Evolutionary conservation across 1,140 invertebrate genomes (phyloP).

Genomic region (Caenorhabditis latens): DNA sequence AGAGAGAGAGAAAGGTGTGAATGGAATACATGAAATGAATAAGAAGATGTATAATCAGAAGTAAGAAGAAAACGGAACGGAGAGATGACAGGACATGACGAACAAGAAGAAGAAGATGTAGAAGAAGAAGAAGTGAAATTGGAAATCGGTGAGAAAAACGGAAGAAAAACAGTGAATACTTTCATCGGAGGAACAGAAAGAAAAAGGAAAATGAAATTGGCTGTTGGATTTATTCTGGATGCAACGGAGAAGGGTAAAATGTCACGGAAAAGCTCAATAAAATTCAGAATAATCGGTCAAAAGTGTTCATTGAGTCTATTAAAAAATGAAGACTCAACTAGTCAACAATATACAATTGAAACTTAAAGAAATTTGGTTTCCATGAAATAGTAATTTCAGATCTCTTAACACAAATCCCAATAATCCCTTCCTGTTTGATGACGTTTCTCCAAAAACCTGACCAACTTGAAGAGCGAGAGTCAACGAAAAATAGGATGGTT

Average conservation of each 20-base stretch:
- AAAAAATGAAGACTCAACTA: too few species aligned
- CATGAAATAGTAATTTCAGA: too few species aligned
- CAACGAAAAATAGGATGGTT: constrained; percentile 15
- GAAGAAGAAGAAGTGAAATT: constrained; percentile 15
- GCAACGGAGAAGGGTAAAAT: too few species aligned
- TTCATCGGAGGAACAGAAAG: too few species aligned
- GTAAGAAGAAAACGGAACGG: constrained; percentile 9
- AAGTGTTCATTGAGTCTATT: too few species aligned
- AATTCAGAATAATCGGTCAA: too few species aligned
- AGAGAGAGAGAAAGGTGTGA: not conserved
- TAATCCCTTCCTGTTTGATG: not conserved
- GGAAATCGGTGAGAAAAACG: not conserved
- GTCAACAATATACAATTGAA: too few species aligned
- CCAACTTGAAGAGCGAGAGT: not conserved
- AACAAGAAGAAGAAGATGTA: too few species aligned
- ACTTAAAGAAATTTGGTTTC: too few species aligned
- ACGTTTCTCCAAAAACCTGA: not conserved
- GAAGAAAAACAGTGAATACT: not conserved
- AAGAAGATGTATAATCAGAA: not conserved
- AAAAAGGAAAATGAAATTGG: constrained; percentile 17
- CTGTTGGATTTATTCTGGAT: not conserved
- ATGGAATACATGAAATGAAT: not conserved
- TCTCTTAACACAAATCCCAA: too few species aligned
- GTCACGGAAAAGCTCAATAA: not conserved
- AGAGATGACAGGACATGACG: constrained; percentile 16